Conservation (phyloP, 2,797 vertebrate genomes). For the Uromys caudimaculatus region DNA sequence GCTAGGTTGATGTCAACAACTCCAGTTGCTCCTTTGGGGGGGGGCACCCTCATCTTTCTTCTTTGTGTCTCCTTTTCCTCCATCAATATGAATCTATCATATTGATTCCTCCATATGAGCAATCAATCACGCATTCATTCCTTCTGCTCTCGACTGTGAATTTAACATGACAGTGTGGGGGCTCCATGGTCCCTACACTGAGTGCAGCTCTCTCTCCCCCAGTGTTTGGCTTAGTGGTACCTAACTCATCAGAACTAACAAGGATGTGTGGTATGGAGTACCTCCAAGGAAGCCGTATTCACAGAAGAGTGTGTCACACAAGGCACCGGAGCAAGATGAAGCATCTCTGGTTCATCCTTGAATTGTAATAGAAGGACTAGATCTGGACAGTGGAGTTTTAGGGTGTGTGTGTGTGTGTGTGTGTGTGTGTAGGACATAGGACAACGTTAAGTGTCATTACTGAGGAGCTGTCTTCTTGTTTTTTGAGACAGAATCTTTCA, state of each 20-base stretch:
- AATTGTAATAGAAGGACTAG: not conserved
- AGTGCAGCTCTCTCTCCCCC: not conserved
- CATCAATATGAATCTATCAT: too few species aligned
- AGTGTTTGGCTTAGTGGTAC: not conserved
- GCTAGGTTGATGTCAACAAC: not conserved
- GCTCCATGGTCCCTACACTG: not conserved
- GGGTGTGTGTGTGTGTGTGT: not conserved
- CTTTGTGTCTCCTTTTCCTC: not conserved
- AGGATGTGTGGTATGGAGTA: too few species aligned
- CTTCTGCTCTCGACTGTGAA: not conserved
- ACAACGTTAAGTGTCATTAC: not conserved
- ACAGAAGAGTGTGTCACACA: rapidly evolving
- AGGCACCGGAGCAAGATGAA: not conserved
- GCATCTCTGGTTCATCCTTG: not conserved
- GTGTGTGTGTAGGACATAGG: not conserved
- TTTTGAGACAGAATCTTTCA: not conserved
- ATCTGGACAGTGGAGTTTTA: not conserved
- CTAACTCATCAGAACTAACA: not conserved
- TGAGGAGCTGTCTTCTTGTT: not conserved
- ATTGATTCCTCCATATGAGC: not conserved
- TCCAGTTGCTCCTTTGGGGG: not conserved
- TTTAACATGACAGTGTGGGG: not conserved
- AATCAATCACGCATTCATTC: not conserved
- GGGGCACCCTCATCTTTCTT: not conserved
- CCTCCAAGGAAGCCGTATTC: not conserved